Evolutionary conservation across 37 sponge, comb jelly and placozoan genomes (phyloP).

Genomic region (Axinella damicornis): DNA sequence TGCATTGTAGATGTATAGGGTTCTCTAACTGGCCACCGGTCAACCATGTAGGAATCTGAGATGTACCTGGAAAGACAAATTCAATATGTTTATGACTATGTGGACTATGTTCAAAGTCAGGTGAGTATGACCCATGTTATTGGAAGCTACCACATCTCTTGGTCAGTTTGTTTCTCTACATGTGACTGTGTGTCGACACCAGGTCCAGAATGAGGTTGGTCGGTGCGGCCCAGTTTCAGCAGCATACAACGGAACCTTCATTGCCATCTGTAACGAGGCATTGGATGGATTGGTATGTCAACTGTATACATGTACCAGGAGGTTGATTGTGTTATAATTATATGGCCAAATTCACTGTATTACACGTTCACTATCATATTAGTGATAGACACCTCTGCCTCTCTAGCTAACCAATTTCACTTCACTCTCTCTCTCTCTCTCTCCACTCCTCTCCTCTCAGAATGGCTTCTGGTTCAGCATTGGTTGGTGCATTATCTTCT

Average conservation of each 20-base stretch:
- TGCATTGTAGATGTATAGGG: too few relatives aligned
- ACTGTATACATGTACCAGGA: neutral
- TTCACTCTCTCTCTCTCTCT: neutral
- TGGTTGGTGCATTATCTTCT: conserved; percentile 56
- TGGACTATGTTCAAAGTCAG: conserved; percentile 1
- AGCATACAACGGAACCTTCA: conserved; percentile 1
- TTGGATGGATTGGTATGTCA: conserved; percentile 38
- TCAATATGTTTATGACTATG: neutral
- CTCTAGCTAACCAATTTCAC: neutral
- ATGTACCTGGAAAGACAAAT: neutral
- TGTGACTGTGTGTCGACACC: too few relatives aligned
- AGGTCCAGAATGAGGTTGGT: conserved; percentile 34
- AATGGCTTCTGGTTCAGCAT: conserved; percentile 73
- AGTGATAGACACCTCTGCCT: neutral
- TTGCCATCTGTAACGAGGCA: neutral
- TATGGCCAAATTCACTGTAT: too few relatives aligned
- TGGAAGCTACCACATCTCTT: neutral
- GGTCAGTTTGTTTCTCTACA: neutral
- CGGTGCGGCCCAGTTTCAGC: conserved; percentile 4
- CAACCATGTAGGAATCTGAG: neutral
- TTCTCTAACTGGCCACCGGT: too few relatives aligned
- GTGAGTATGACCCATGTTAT: neutral
- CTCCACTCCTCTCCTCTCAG: neutral
- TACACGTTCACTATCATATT: too few relatives aligned
- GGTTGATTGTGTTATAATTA: too few relatives aligned